These are phyloP conservation scores for Amblyjoppa proteus DNA, from an alignment of 2,888 invertebrate genomes.

Conservation along the genomic window DNA sequence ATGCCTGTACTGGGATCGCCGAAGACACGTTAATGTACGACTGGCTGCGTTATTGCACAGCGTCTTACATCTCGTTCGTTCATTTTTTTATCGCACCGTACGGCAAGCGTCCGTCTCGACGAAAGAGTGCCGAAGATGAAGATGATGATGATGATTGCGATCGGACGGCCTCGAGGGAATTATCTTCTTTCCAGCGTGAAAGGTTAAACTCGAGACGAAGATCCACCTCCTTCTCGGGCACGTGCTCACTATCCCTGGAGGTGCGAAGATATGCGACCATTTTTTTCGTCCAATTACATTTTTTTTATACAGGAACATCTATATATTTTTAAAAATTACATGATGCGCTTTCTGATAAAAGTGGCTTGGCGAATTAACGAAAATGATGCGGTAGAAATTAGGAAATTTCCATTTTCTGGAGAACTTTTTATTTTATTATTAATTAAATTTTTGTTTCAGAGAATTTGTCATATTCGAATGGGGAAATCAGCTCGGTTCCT, in stretches of 20 bases:
- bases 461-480: background rate
- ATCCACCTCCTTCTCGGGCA: constrained; percentile 24
- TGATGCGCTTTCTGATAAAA: too few relatives aligned
- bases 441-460: background rate
- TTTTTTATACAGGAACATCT: background rate
- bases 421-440: background rate
- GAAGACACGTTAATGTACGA: background rate
- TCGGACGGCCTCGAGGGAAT: constrained; percentile 21
- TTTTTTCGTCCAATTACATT: background rate
- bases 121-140: constrained; percentile 39
- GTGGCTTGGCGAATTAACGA: too few relatives aligned
- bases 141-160: constrained; percentile 48
- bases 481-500: background rate
- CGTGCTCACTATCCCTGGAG: background rate
- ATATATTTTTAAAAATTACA: too few relatives aligned
- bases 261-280: constrained; percentile 9
- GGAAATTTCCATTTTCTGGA: too few relatives aligned
- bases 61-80: background rate
- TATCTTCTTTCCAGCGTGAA: constrained; percentile 52
- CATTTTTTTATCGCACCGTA: constrained; percentile 14
- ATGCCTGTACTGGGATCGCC: background rate
- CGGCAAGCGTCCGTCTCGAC: constrained; percentile 30
- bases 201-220: constrained; percentile 47
- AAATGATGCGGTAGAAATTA: too few relatives aligned
- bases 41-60: background rate